Percentiles rank a stretch among this genome's conserved stretches.
Evolutionary conservation across 2,113 vertebrate species (phyloP).

Genomic region (Atractosteus spatula): DNA sequence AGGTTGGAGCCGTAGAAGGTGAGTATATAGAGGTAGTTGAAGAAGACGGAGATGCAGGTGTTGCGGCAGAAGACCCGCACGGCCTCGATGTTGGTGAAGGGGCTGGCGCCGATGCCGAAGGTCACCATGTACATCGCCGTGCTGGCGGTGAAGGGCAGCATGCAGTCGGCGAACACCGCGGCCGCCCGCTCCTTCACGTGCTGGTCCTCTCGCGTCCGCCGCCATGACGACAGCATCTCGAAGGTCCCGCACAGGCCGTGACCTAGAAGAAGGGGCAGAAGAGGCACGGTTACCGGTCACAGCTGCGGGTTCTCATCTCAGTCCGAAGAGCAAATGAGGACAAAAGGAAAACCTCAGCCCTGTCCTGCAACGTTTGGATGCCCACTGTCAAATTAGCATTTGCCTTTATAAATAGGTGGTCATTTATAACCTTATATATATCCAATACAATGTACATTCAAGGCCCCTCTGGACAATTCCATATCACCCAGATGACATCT

Average conservation of each 20-base stretch:
- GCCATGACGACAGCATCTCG: constrained; percentile 97
- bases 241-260: constrained; percentile 97
- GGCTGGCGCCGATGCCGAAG: constrained; percentile 94
- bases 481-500: too few relatives aligned
- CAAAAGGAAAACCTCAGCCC: too few relatives aligned
- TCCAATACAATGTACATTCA: too few relatives aligned
- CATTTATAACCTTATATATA: too few relatives aligned
- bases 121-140: constrained; percentile 96
- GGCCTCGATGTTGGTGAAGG: constrained; percentile 98
- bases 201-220: constrained; percentile 94
- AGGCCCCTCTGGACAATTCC: too few relatives aligned
- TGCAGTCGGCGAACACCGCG: constrained; percentile 92
- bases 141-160: constrained; percentile 94
- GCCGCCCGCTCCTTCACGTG: constrained; percentile 97
- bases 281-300: constrained; percentile 15
- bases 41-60: constrained; percentile 87
- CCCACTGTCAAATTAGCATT: too few relatives aligned
- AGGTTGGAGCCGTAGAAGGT: constrained; percentile 97
- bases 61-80: constrained; percentile 96
- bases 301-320: too few relatives aligned
- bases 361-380: too few relatives aligned
- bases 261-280: constrained; percentile 75
- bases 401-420: too few relatives aligned
- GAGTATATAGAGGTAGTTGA: constrained; percentile 96
- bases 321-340: not conserved